These are phyloP conservation scores for Diplazon laetatorius DNA, from an alignment of 2,888 invertebrate genomes.

Conservation along the genomic window DNA sequence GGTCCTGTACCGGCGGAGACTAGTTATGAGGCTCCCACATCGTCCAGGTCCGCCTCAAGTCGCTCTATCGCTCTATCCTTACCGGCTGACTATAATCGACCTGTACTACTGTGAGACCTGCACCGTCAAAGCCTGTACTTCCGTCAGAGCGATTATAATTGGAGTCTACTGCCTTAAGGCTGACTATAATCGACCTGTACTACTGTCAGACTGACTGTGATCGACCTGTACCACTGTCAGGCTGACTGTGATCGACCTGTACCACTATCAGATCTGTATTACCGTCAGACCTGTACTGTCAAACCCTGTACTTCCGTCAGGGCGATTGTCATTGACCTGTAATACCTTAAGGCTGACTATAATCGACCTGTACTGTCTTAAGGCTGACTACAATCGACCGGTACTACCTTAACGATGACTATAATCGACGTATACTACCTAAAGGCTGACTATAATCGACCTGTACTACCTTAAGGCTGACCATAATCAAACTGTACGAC, in stretches of 20 bases:
- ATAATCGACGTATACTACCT: not conserved
- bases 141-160: not conserved
- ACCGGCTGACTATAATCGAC: slow-evolving; percentile 36
- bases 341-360: not conserved
- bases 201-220: not conserved
- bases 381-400: not conserved
- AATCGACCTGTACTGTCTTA: not conserved
- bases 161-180: not conserved
- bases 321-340: no score
- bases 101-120: slow-evolving; percentile 19
- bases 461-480: slow-evolving; percentile 24
- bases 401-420: not conserved
- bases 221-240: not conserved
- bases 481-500: not conserved
- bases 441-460: slow-evolving; percentile 37
- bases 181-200: not conserved
- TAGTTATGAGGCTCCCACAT: slow-evolving; percentile 62
- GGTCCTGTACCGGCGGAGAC: slow-evolving; percentile 26
- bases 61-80: not conserved
- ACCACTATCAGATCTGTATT: not conserved
- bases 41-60: slow-evolving; percentile 4
- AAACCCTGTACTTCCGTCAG: no score
- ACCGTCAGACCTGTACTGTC: no score
- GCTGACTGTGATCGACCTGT: not conserved
- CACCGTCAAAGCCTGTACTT: no score